These are phyloP conservation scores for Athalia rosae DNA, from an alignment of 2,888 invertebrate genomes.

Conservation along the genomic window DNA sequence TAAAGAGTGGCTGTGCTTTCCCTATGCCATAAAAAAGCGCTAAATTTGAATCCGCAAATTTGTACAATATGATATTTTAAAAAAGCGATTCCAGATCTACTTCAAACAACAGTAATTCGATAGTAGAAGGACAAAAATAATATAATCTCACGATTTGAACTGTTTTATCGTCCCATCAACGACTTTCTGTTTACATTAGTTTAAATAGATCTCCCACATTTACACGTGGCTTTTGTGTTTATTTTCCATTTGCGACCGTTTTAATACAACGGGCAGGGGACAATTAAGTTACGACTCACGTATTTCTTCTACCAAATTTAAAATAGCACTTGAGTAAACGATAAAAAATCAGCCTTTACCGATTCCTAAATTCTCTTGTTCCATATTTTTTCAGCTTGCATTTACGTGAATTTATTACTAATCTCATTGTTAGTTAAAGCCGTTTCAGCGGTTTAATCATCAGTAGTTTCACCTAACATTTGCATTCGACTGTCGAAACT, in stretches of 20 bases:
- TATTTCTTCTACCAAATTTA: neutral
- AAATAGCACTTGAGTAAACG: neutral
- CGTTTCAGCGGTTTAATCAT: too few species aligned
- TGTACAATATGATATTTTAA: neutral
- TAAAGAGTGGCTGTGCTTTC: neutral
- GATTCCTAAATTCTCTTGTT: too few species aligned
- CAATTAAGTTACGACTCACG: constrained; percentile 1
- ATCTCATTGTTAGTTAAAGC: too few species aligned
- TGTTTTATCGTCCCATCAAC: constrained; percentile 15
- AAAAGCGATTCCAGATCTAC: neutral
- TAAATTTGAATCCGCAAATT: constrained; percentile 11
- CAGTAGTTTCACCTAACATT: too few species aligned
- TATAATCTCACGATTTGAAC: neutral
- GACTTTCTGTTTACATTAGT: constrained; percentile 4
- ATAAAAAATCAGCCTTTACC: too few species aligned
- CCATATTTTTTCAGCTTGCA: too few species aligned
- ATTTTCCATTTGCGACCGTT: constrained; percentile 34
- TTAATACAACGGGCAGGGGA: neutral
- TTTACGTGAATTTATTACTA: too few species aligned
- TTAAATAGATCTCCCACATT: constrained; percentile 29
- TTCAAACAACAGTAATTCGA: neutral
- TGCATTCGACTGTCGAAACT: too few species aligned
- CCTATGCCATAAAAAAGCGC: neutral
- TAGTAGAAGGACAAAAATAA: neutral
- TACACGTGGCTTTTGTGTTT: constrained; percentile 10